These are phyloP conservation scores for Vimba vimba DNA, from an alignment of 2,113 vertebrate genomes.

Conservation along the genomic window DNA sequence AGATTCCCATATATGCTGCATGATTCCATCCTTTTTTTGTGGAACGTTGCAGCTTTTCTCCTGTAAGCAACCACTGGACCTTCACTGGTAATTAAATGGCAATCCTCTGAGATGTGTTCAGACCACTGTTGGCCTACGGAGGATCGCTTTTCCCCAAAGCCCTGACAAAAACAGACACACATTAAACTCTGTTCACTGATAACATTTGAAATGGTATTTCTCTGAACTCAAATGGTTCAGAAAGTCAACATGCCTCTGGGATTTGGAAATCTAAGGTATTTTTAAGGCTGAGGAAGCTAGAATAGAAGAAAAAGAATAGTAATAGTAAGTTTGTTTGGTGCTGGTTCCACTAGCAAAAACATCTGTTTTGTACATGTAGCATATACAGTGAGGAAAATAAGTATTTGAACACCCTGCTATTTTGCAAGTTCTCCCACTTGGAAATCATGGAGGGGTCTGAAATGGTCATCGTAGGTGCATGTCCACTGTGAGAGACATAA, in stretches of 20 bases:
- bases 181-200: slow-evolving; percentile 35
- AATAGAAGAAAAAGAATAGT: background rate
- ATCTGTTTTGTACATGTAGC: background rate
- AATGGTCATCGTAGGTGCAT: too few relatives aligned
- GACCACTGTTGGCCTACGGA: slow-evolving; percentile 20
- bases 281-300: background rate
- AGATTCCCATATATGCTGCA: background rate
- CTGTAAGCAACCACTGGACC: background rate
- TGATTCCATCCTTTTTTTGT: background rate
- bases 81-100: slow-evolving; percentile 45
- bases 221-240: slow-evolving; percentile 26
- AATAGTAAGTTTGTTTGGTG: background rate
- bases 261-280: background rate
- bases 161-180: slow-evolving; percentile 27
- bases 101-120: background rate
- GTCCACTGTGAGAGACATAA: too few relatives aligned
- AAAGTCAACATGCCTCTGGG: slow-evolving; percentile 1
- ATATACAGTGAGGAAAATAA: too few relatives aligned
- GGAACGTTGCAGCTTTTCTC: background rate
- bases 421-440: too few relatives aligned
- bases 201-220: slow-evolving; percentile 62
- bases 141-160: slow-evolving; percentile 3
- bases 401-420: too few relatives aligned
- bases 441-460: too few relatives aligned
- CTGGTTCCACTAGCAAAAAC: background rate